Evolutionary conservation across 2,888 invertebrate species (phyloP), one percentile per base, ranked within the genome.

Genomic region (Hermaeophaga mercurialis): DNA sequence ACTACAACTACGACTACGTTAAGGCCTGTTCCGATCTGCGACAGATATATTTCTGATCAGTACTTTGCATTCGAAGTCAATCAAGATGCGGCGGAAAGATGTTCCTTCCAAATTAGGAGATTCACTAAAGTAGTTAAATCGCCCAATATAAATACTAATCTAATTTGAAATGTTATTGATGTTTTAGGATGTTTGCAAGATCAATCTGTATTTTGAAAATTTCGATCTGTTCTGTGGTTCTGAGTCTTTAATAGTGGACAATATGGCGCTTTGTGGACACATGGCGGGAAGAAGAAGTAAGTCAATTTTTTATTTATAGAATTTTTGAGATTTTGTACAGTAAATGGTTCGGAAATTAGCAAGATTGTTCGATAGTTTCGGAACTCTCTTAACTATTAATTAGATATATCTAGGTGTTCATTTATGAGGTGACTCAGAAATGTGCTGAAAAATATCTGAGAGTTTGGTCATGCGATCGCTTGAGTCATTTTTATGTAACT

Each of bases 201-300:
- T 78, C 17, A 64, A 68, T 26, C 54, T 78, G 19, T 61, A 66
- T 50, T 74, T 78, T 54, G 65, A 70, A 54, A 62, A 66, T 22
- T 75, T 76, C 56, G 62, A 73, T 61, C 62, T 77, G 3, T 59
- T 60, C 14, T 78, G 78, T 59, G 63, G 66, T n/a, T 45, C 54
- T 5, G 77, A 76, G 56, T 66, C 70, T 31, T 54, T 78, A 22
- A 45, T 68, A 28, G 70, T 77, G 28, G 70, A 73, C 54, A 70
- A 70, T 9, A 63, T 54, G 50, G 61, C 58, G 50, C 75, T 70
- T 55, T 78, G 78, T 63, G 77, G 77, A 24, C 59, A 66, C 14
- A 47, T 74, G 15, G 63, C 67, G 22, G 74, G 74, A 49, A 53
- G 70, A 63, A 63, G 57, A 12, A 56, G 77, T 77, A 70, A 70